Base-by-base conservation (phyloP, 2,113 vertebrate species). In the Ptilorrhoa leucosticta region DNA sequence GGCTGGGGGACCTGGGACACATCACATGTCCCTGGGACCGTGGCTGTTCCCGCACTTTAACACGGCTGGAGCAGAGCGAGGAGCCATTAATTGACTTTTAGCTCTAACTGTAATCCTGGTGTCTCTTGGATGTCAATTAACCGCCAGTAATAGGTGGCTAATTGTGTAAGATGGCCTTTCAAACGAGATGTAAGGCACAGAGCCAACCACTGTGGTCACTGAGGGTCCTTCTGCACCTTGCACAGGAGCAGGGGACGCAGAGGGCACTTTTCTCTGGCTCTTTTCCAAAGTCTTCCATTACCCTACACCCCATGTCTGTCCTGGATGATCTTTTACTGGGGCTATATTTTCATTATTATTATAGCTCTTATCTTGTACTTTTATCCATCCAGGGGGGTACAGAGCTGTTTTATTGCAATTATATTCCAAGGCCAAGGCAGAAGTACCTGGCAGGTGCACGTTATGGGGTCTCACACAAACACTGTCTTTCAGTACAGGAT, bases 91-190 rank as follows among this genome's bases (percentile, higher is more conserved):
- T 93, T 96, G 96, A 96, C 96, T 96, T 96, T 87, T 92, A 89
- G 90, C 93, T 89, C 83, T 63, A 21, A 22, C 57, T 47, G 35
- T 65, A 96, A 81, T 81, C 77, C 83, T 79, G 44, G 24, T 81
- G 94, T 96, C 93, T 94, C 87, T 93, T 92, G 85, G 76, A 94
- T 92, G 92, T 83, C 96, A 95, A 94, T 97, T 97, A 97, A 75
- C 82, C 10, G 9, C 57, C 78, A 39, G 16, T 96, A 97, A 96
- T 95, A 95, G 75, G 92, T 82, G 68, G 81, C 58, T 97, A 97
- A 97, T 96, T 96, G 89, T 81, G 48, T 30, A 50, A 94, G 83
- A 92, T 75, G 83, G 83, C 83, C 69, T 96, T 89, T 96, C 51
- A 95, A 93, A 93, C 57, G 93, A 94, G 92, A 48, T 79, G 79